Base-by-base conservation (phyloP, 2,888 invertebrate species). In the Eledona agricola region DNA sequence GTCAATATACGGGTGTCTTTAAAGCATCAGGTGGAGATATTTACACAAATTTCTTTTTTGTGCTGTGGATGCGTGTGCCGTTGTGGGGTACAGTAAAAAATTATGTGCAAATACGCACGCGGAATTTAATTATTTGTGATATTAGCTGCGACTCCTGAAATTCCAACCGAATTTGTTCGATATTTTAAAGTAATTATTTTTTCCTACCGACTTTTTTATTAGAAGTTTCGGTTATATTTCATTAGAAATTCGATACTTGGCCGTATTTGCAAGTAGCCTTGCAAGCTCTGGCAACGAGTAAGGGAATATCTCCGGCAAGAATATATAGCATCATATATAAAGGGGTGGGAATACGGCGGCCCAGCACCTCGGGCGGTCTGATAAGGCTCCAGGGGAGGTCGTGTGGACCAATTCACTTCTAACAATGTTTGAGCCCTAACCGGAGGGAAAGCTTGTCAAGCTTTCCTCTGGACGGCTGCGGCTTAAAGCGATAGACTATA, bases 401-500 rank as follows among this genome's bases (percentile, higher is more conserved):
- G 52, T 60, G 64, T 62, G 55, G 69, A 22, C 66, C 72, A 62
- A 4, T 12, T 32, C 38, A 5, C 9, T 38, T n/a, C 7, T 16
- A 23, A 19, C 16, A 28, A 26, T 25, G 9, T 2, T n/a, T n/a
- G n/a, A n/a, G n/a, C n/a, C n/a, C n/a, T n/a, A n/a, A n/a, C n/a
- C 17, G 12, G 9, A 7, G 2, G 9, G 12, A 12, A 22, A 29
- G 37, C 10, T 6, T 7, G 31, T 2, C 23, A 6, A 38, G 19
- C 17, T 38, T 49, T 26, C 11, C 13, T n/a, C 22, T 63, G 70
- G 65, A 28, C 65, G 28, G 46, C 59, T 64, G 42, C 45, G 60
- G 63, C 64, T 70, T 73, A 72, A 73, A 72, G 73, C 72, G 73
- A 72, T 73, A 73, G 71, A 72, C 72, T 70, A 65, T 67, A 67